These are phyloP conservation scores for Venturia canescens DNA, from an alignment of 1,140 invertebrate genomes.

Conservation along the genomic window DNA sequence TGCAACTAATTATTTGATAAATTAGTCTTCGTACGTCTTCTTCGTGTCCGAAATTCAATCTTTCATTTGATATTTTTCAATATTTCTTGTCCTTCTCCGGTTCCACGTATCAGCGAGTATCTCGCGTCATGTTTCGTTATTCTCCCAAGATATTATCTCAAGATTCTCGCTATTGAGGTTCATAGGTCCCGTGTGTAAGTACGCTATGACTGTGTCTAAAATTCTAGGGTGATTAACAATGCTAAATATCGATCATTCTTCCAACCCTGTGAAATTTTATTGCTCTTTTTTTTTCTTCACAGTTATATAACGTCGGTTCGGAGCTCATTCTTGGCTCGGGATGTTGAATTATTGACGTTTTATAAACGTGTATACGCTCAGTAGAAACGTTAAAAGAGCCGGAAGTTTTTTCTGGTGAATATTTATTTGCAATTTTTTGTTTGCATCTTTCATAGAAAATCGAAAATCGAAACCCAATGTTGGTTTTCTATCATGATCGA, in stretches of 20 bases:
- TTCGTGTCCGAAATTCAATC: neutral
- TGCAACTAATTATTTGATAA: conserved; percentile 1
- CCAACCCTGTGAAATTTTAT: conserved; percentile 34
- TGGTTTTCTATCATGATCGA: neutral
- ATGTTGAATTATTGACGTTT: neutral
- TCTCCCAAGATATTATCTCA: neutral
- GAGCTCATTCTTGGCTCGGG: neutral
- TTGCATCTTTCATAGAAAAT: neutral
- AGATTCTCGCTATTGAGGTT: neutral
- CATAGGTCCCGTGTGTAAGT: neutral
- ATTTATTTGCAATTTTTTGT: conserved; percentile 8
- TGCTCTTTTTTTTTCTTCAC: conserved; percentile 12
- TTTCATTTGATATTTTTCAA: neutral
- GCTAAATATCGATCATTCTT: conserved; percentile 7
- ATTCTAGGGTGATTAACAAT: conserved; percentile 22
- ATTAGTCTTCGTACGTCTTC: conserved; percentile 6
- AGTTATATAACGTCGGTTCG: neutral
- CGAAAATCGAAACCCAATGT: neutral
- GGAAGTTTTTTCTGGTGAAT: neutral
- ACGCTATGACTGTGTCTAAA: neutral
- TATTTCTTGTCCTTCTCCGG: neutral
- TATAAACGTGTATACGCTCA: neutral
- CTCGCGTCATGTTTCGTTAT: neutral
- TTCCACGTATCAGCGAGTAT: neutral
- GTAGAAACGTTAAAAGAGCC: neutral